Evolutionary conservation across 2,888 invertebrate species (phyloP).

Genomic region (Chaitophorus viminalis): DNA sequence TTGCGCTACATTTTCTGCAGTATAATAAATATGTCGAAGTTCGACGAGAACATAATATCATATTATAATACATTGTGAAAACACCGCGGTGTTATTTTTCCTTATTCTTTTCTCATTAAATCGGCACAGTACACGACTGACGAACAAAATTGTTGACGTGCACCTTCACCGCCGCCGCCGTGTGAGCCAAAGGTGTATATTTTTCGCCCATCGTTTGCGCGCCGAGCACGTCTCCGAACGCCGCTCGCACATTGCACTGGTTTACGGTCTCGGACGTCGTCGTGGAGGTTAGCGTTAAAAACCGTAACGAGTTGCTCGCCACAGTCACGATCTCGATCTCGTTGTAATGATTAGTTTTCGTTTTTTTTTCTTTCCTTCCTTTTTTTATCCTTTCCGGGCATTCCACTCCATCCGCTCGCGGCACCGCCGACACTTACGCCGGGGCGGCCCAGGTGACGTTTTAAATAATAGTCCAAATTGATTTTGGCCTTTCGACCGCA

Average conservation of each 20-base stretch:
- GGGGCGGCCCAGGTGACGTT: constrained; percentile 37
- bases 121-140: not conserved
- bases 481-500: constrained; percentile 55
- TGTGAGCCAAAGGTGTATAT: not conserved
- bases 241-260: not conserved
- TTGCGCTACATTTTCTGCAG: not conserved
- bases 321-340: constrained; percentile 59
- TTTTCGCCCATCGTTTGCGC: constrained; percentile 18
- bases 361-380: not conserved
- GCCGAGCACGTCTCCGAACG: not conserved
- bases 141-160: constrained; percentile 1
- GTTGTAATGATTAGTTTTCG: constrained; percentile 43
- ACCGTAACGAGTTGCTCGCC: constrained; percentile 49
- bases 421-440: constrained; percentile 35
- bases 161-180: not conserved
- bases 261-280: not conserved
- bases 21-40: not conserved
- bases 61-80: not conserved
- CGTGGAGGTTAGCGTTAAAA: constrained; percentile 28
- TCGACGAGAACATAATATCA: too few relatives aligned
- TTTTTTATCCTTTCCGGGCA: constrained; percentile 8
- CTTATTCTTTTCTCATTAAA: not conserved
- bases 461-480: constrained; percentile 61
- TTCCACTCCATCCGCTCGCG: constrained; percentile 1
- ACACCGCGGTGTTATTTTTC: not conserved